Evolutionary conservation across 2,797 vertebrate species (phyloP).

Genomic region (Mareca penelope): DNA sequence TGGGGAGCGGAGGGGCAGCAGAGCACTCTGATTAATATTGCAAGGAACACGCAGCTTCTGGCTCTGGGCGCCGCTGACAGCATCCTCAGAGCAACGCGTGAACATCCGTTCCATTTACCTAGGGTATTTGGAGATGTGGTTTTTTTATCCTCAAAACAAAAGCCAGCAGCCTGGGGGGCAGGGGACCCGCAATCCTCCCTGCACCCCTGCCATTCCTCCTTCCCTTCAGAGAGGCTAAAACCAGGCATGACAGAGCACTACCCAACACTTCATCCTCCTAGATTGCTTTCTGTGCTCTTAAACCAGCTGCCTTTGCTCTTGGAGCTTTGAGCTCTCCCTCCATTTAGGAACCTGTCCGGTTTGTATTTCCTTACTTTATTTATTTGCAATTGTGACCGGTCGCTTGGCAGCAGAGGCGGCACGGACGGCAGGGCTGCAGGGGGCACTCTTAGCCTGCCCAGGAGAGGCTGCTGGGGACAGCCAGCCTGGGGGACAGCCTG

Average conservation of each 20-base stretch:
- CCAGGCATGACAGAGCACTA: neutral
- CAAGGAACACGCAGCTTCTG: neutral
- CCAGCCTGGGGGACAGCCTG: neutral
- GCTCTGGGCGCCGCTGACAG: neutral
- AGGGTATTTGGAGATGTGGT: neutral
- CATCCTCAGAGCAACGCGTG: rapidly evolving
- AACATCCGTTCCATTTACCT: neutral
- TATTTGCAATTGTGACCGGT: neutral
- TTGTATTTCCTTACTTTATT: neutral
- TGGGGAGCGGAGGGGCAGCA: neutral
- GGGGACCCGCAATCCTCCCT: neutral
- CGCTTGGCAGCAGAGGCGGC: neutral
- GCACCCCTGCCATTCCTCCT: neutral
- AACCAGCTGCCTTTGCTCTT: neutral
- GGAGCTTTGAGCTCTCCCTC: neutral
- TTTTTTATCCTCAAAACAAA: conserved; percentile 22
- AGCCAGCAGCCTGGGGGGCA: rapidly evolving
- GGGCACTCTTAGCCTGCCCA: conserved; percentile 75
- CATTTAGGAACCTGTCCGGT: neutral
- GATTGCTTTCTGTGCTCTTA: neutral
- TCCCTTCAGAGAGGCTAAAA: neutral
- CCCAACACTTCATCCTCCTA: neutral
- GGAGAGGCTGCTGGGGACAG: conserved; percentile 33
- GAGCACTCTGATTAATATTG: neutral
- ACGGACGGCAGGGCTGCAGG: conserved; percentile 63